phyloP scores from a whole-genome alignment of 2,797 vertebrate genomes.

The Babyrousa celebensis region DNA sequence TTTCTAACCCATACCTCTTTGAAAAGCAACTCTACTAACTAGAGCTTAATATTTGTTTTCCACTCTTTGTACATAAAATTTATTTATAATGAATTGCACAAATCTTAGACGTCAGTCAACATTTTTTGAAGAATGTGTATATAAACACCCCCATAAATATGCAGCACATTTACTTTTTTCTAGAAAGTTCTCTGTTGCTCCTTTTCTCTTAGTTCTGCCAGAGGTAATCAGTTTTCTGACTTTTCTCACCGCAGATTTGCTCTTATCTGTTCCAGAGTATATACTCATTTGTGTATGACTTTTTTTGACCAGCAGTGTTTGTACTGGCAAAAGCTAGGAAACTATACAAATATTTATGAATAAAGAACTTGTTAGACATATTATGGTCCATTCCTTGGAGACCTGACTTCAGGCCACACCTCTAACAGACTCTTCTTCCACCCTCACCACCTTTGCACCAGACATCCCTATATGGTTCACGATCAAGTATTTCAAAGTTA shows the following conservation, averaged over 20 bases:
- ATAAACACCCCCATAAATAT: background rate
- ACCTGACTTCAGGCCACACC: background rate
- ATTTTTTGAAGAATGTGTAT: background rate
- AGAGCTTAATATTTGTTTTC: background rate
- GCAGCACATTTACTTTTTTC: background rate
- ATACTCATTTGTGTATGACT: background rate
- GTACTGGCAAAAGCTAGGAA: background rate
- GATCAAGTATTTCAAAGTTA: background rate
- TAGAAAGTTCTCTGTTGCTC: too few relatives aligned
- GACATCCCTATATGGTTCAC: background rate
- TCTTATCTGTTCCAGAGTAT: background rate
- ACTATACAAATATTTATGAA: background rate
- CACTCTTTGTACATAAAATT: background rate
- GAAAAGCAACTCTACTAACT: background rate
- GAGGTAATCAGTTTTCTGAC: background rate
- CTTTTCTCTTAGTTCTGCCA: background rate
- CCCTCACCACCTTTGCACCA: too few relatives aligned
- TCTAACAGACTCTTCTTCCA: background rate
- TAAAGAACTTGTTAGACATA: background rate
- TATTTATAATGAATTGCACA: background rate
- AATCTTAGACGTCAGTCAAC: background rate
- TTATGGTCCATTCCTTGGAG: background rate
- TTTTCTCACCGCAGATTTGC: too few relatives aligned
- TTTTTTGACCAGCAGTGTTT: background rate
- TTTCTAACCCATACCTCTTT: background rate